Evolutionary conservation across 2,797 vertebrate species (phyloP), one percentile per base, ranked within the genome.

Genomic region (Mycteria americana): DNA sequence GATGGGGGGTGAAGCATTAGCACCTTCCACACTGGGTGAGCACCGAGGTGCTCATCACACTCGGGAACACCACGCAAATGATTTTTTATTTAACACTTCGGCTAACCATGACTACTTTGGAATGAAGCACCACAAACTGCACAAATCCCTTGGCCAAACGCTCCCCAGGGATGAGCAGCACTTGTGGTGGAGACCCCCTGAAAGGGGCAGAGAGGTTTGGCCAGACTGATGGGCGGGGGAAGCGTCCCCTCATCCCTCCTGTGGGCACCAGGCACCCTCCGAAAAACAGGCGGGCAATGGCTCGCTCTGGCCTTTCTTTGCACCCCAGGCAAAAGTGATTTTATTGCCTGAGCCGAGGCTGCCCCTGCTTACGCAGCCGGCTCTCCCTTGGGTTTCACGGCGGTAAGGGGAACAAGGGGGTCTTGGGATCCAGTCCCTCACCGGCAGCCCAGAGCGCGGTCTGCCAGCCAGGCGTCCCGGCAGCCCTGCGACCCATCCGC

Each of bases 131-230:
- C 24, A 60, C 6, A 33, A 64, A 64, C 39, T 5, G 2, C 72
- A 37, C 27, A 80, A 70, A 86, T 25, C 48, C 60, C 53, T 60
- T 23, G 33, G 48, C 51, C 68, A 79, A 63, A 70, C 2, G 4
- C 62, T 60, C 11, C 41, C n/a, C 57, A 22, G 22, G 51, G 63
- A 43, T 0, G 3, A 39, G 56, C 18, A 27, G 27, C 13, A 14
- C 17, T n/a, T 63, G 33, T 6, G 16, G n/a, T 25, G 28, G 43
- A 86, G 56, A 57, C 11, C 24, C 11, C 13, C 39, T 10, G 37
- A 50, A 65, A 86, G n/a, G 63, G 48, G 80, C 80, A 93, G 86
- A 93, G 60, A 82, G 78, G 85, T 92, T 80, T 57, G 65, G 64
- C 31, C 2, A 0, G 57, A 39, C 21, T 21, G 72, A 39, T 3